phyloP scores from a whole-genome alignment of 2,888 invertebrate species.

The Chironomus riparius region DNA sequence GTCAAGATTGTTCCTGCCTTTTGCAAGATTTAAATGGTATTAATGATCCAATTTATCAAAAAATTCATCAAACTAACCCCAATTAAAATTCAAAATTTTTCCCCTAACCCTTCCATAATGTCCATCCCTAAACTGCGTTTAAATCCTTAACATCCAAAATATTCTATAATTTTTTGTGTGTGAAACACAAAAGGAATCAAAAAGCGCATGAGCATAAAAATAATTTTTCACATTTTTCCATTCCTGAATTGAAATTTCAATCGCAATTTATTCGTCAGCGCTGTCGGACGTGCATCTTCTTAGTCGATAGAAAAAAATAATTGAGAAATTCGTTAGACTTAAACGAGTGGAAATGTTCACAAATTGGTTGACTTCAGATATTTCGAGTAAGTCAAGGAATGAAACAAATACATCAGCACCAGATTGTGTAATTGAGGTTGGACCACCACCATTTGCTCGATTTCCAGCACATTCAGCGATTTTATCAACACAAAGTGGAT shows the following conservation, averaged over 20 bases:
- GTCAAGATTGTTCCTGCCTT: too few species aligned
- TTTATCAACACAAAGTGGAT: slow-evolving; percentile 60
- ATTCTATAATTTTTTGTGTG: too few species aligned
- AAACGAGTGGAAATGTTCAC: slow-evolving; percentile 37
- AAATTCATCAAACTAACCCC: too few species aligned
- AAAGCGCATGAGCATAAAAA: slow-evolving; percentile 20
- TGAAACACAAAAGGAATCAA: background rate
- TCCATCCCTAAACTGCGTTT: too few species aligned
- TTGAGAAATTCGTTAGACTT: slow-evolving; percentile 25
- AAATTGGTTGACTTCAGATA: slow-evolving; percentile 40
- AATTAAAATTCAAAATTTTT: too few species aligned
- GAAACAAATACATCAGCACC: slow-evolving; percentile 37
- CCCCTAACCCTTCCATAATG: too few species aligned
- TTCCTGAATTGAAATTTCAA: slow-evolving; percentile 10
- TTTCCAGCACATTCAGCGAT: slow-evolving; percentile 60
- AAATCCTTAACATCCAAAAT: too few species aligned
- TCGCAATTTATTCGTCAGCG: slow-evolving; percentile 13
- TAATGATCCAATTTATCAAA: too few species aligned
- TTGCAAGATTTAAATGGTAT: too few species aligned
- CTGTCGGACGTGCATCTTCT: slow-evolving; percentile 12
- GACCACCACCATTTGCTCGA: slow-evolving; percentile 49
- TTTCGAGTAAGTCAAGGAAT: background rate
- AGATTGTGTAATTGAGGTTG: slow-evolving; percentile 56
- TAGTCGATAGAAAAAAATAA: background rate
- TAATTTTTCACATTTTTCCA: background rate